phyloP scores from a whole-genome alignment of 2,113 vertebrate genomes.

The Xenopus laevis region DNA sequence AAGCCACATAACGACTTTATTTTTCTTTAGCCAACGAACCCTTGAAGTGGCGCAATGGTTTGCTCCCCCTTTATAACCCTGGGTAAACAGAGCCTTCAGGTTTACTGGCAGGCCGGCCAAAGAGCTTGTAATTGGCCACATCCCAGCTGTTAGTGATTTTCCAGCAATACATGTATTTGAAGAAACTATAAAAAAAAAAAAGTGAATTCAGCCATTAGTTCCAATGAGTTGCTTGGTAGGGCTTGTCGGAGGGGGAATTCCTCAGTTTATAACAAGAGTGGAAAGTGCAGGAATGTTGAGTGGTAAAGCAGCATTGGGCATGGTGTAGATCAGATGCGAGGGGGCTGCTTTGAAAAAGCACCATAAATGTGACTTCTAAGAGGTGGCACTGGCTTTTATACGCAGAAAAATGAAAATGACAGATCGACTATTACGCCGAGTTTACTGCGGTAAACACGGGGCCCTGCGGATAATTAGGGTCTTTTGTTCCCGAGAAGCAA shows the following conservation, averaged over 20 bases:
- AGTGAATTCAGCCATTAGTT: conserved; percentile 29
- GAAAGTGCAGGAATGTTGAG: conserved; percentile 6
- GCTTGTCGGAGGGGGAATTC: conserved; percentile 24
- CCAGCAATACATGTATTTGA: conserved; percentile 23
- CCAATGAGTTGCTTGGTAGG: conserved; percentile 23
- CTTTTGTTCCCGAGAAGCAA: too few species aligned
- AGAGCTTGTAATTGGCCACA: too few species aligned
- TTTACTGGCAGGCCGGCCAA: too few species aligned
- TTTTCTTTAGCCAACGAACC: too few species aligned
- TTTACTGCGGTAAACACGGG: too few species aligned
- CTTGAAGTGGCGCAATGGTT: too few species aligned
- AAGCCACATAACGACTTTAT: too few species aligned
- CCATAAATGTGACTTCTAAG: conserved; percentile 20
- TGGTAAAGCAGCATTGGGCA: conserved; percentile 19
- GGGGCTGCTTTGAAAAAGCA: conserved; percentile 22
- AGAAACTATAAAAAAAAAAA: conserved; percentile 25
- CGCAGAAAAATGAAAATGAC: background rate
- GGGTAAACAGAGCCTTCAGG: too few species aligned
- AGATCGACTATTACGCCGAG: conserved; percentile 42
- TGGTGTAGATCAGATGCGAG: conserved; percentile 30
- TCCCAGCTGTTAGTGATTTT: too few species aligned
- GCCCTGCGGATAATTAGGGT: too few species aligned
- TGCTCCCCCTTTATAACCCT: too few species aligned
- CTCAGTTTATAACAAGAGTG: background rate
- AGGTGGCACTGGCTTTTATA: conserved; percentile 21